Base-by-base conservation (phyloP, 2,113 vertebrate species). In the Protomyctophum bolini region DNA sequence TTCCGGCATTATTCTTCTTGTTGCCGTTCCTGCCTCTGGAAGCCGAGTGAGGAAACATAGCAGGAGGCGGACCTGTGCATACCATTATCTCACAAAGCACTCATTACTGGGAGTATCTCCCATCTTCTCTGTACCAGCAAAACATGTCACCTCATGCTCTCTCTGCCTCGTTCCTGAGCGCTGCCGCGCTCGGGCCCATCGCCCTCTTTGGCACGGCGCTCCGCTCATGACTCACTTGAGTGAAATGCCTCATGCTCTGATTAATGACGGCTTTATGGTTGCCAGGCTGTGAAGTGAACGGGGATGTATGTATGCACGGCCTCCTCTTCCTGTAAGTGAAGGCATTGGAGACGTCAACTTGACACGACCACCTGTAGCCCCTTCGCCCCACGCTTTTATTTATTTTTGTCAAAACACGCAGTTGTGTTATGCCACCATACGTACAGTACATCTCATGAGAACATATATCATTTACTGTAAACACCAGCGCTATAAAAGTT, bases 141-240 rank as follows among this genome's bases (percentile, higher is more conserved):
- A 60, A 89, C 91, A 90, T 90, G 92, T 93, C 85, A 72, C 82
- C 88, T 93, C 91, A 93, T 48, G 90, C 86, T 86, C 75, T 86
- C 75, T 49, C 46, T 45, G 58, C 63, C 78, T 69, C 77, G 70
- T 45, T 81, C 81, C 33, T 66, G 76, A 84, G 67, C 80, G 48
- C 76, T 41, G 15, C 80, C 47, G 75, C 75, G 2, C 75, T 87
- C 69, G 72, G 82, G 77, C 78, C 81, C 71, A 85, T 68, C 80
- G 70, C 69, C 69, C 79, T 85, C 80, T 76, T 48, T 88, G 85
- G 87, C 85, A 86, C 71, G 7, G 2, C 10, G 58, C 83, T 83
- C 59, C 15, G 2, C 56, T 87, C 77, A 75, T 93, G 92, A 93
- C 84, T 93, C 89, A 91, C 83, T 80, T 81, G 73, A 77, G 83